Conservation (phyloP, 2,797 vertebrate species). For the Acanthopagrus latus region DNA sequence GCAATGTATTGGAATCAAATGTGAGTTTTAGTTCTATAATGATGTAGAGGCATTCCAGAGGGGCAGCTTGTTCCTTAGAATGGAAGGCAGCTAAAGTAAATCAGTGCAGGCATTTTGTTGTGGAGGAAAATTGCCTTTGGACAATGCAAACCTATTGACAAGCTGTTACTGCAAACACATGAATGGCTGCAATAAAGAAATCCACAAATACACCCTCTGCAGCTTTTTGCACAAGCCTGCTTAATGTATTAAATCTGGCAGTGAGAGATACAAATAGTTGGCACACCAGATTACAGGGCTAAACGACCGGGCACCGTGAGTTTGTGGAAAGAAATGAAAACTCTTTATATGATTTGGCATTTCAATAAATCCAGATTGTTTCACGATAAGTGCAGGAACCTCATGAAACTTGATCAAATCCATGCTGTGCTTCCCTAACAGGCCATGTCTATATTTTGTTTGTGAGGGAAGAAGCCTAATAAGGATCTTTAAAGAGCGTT, state of each 20-base stretch:
- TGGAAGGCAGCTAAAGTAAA: slow-evolving; percentile 52
- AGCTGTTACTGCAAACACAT: slow-evolving; percentile 58
- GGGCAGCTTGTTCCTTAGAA: slow-evolving; percentile 52
- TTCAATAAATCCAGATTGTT: slow-evolving; percentile 61
- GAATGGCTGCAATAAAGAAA: slow-evolving; percentile 56
- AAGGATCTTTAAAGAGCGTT: background rate
- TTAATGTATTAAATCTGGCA: slow-evolving; percentile 48
- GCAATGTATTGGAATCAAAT: slow-evolving; percentile 64
- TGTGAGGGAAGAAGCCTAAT: slow-evolving; percentile 5
- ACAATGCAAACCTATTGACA: slow-evolving; percentile 62
- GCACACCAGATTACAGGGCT: slow-evolving; percentile 28
- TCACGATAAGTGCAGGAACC: slow-evolving; percentile 51
- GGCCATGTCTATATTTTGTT: slow-evolving; percentile 12
- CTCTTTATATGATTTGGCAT: slow-evolving; percentile 58
- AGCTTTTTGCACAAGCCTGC: slow-evolving; percentile 40
- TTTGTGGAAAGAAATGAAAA: slow-evolving; percentile 58
- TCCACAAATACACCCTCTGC: slow-evolving; percentile 43
- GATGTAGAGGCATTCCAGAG: slow-evolving; percentile 56
- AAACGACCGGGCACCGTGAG: slow-evolving; percentile 43
- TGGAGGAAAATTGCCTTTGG: slow-evolving; percentile 68
- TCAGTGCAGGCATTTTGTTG: slow-evolving; percentile 45
- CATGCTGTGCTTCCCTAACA: slow-evolving; percentile 22
- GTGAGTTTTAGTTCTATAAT: slow-evolving; percentile 67
- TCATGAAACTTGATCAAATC: slow-evolving; percentile 43
- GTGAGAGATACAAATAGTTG: slow-evolving; percentile 44